phyloP scores from a whole-genome alignment of 2,888 invertebrate genomes.

The Caenorhabditis sp. region DNA sequence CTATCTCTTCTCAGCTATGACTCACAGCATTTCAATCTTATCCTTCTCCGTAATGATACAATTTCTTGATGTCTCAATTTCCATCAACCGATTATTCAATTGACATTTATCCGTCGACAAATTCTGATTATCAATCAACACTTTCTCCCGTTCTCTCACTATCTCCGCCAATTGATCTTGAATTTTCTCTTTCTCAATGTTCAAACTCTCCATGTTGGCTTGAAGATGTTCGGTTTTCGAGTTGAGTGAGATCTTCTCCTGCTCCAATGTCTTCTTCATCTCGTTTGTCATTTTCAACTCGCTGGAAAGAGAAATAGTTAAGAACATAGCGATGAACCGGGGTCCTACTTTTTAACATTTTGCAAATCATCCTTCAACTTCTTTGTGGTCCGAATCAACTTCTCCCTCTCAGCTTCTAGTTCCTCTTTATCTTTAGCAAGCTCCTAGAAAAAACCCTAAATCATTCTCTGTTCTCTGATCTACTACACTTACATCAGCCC shows the following conservation, averaged over 20 bases:
- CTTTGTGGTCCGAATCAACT: constrained; percentile 72
- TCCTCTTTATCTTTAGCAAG: constrained; percentile 72
- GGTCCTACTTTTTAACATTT: constrained; percentile 56
- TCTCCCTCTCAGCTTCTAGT: constrained; percentile 73
- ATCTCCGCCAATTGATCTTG: constrained; percentile 68
- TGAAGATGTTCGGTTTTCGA: constrained; percentile 66
- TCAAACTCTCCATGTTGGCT: constrained; percentile 69
- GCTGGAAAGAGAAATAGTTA: constrained; percentile 59
- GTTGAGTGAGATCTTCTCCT: constrained; percentile 67
- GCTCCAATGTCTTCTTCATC: constrained; percentile 71
- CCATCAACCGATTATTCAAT: constrained; percentile 66
- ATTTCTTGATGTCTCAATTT: constrained; percentile 72
- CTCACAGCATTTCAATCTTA: constrained; percentile 71
- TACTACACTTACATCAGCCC: constrained; percentile 54
- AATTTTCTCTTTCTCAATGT: constrained; percentile 72
- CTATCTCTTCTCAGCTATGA: no score
- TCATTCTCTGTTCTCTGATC: background rate
- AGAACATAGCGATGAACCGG: background rate
- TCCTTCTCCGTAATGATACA: constrained; percentile 72
- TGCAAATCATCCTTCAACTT: constrained; percentile 73
- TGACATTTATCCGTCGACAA: constrained; percentile 71
- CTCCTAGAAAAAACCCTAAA: constrained; percentile 48
- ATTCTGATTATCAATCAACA: constrained; percentile 72
- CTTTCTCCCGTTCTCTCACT: constrained; percentile 68
- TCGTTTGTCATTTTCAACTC: constrained; percentile 72